A percentile compares a stretch with the other conserved stretches of the same genome.
Conservation (phyloP, 2,888 invertebrate genomes). For the Xylocampa areola region DNA sequence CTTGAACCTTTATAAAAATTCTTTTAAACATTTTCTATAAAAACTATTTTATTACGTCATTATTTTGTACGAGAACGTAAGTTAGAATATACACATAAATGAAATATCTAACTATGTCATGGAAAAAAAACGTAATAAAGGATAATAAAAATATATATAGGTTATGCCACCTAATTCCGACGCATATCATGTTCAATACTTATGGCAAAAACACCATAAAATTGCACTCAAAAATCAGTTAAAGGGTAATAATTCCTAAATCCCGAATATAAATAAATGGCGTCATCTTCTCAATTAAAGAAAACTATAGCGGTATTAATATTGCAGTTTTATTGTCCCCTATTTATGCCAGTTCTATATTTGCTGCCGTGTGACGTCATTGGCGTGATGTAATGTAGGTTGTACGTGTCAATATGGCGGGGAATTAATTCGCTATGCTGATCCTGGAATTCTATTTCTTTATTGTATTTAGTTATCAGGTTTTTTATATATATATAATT, state of each 20-base stretch:
- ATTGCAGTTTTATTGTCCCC: constrained; percentile 55
- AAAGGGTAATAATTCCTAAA: constrained; percentile 6
- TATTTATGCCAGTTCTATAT: constrained; percentile 51
- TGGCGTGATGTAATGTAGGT: constrained; percentile 47
- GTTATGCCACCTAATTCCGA: constrained; percentile 19
- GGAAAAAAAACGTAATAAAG: no score
- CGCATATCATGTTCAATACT: constrained; percentile 5
- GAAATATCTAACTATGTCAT: background rate
- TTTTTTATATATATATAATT: constrained; percentile 7
- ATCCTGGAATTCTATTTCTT: constrained; percentile 28
- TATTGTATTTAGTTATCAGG: constrained; percentile 23
- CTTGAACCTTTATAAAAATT: constrained; percentile 31
- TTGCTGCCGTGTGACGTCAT: constrained; percentile 51
- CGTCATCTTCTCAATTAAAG: constrained; percentile 38
- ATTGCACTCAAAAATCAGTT: constrained; percentile 15
- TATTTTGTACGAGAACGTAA: background rate
- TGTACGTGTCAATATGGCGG: constrained; percentile 31
- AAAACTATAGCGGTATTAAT: constrained; percentile 46
- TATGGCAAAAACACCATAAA: background rate
- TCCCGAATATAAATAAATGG: constrained; percentile 21
- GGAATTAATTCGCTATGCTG: constrained; percentile 23
- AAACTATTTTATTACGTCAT: constrained; percentile 9
- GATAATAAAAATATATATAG: constrained; percentile 11
- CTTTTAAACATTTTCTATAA: constrained; percentile 22
- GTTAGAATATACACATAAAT: background rate